Evolutionary conservation across 1,140 invertebrate genomes (phyloP).

Genomic region (Drosophila pallidifrons): DNA sequence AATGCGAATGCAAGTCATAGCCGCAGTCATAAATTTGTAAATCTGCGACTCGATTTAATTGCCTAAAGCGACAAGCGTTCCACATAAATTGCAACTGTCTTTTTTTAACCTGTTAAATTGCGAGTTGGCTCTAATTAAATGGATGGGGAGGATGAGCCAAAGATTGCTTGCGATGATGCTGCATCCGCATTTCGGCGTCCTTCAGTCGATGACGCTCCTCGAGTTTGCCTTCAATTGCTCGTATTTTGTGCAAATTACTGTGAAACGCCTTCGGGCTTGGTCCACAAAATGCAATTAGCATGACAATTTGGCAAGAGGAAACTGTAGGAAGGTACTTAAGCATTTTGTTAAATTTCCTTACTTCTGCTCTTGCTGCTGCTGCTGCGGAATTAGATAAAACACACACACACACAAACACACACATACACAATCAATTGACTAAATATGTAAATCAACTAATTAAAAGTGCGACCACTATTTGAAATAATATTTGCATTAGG

Average conservation of each 20-base stretch:
- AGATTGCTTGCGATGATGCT: constrained; percentile 2
- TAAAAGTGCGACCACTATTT: constrained; percentile 51
- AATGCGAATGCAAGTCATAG: constrained; percentile 64
- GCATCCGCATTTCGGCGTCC: constrained; percentile 33
- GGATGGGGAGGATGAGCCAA: neutral
- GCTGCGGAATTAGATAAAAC: constrained; percentile 1
- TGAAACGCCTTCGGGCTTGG: constrained; percentile 47
- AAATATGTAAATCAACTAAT: constrained; percentile 33
- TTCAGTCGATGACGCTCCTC: constrained; percentile 28
- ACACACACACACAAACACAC: no score
- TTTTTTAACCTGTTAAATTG: constrained; percentile 4
- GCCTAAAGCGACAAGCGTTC: constrained; percentile 13
- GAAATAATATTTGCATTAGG: constrained; percentile 55
- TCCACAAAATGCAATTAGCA: constrained; percentile 75
- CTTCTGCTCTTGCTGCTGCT: neutral
- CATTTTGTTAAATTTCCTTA: constrained; percentile 27
- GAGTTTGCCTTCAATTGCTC: constrained; percentile 32
- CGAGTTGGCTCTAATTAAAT: constrained; percentile 27
- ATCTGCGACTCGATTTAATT: constrained; percentile 47
- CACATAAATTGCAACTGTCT: constrained; percentile 15
- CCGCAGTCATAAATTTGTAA: constrained; percentile 62
- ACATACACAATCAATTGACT: constrained; percentile 9
- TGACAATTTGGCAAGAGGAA: constrained; percentile 40
- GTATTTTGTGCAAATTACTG: constrained; percentile 62
- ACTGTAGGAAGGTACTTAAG: constrained; percentile 21